Percentiles rank a stretch among this genome's conserved stretches.
phyloP scores from a whole-genome alignment of 2,888 invertebrate genomes.

The Aporophyla lueneburgensis region DNA sequence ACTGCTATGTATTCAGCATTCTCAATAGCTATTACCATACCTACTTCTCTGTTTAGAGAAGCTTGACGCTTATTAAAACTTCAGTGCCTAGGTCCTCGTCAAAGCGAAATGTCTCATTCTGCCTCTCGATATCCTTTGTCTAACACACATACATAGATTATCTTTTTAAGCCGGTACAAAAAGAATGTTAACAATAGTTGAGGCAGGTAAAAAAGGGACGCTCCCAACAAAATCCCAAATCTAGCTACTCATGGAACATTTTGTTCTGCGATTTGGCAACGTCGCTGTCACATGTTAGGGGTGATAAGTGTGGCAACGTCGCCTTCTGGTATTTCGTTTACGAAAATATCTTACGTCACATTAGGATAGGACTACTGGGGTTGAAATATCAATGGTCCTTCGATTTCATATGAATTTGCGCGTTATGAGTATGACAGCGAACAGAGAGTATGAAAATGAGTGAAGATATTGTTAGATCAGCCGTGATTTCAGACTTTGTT shows the following conservation, averaged over 20 bases:
- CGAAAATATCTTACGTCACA: conserved; percentile 50
- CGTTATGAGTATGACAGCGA: neutral
- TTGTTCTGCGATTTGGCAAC: conserved; percentile 81
- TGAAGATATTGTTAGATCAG: neutral
- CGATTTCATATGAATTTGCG: neutral
- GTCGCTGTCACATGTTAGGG: conserved; percentile 76
- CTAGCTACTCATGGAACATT: conserved; percentile 75
- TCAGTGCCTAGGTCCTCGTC: neutral
- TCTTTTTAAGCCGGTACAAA: conserved; percentile 57
- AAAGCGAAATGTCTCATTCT: conserved; percentile 2
- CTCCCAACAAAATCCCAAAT: conserved; percentile 71
- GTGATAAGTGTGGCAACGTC: conserved; percentile 79
- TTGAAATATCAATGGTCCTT: conserved; percentile 11
- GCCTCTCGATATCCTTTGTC: conserved; percentile 9
- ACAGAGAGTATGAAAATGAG: neutral
- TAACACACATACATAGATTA: conserved; percentile 34
- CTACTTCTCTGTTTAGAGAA: neutral
- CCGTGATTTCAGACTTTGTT: neutral
- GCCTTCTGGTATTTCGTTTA: conserved; percentile 58
- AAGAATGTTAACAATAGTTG: conserved; percentile 72
- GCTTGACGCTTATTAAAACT: neutral
- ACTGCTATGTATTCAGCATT: neutral
- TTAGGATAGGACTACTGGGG: conserved; percentile 43
- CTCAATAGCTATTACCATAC: neutral
- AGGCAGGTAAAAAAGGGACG: conserved; percentile 82